Evolutionary conservation across 2,888 invertebrate species (phyloP).

Genomic region (Sipunculus nudus): DNA sequence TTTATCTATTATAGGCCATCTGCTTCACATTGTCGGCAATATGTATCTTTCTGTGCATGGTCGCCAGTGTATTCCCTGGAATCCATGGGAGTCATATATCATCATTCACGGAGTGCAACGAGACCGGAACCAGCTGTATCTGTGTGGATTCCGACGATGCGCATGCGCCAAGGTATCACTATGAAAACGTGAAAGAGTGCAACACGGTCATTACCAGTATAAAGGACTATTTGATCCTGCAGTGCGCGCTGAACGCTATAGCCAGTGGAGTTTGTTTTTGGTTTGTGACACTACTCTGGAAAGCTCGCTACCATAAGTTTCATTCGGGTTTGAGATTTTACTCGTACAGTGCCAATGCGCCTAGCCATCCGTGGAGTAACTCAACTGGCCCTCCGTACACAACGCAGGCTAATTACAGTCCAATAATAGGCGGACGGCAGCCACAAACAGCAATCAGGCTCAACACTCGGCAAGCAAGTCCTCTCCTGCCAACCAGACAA

Average conservation of each 20-base stretch:
- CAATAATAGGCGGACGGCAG: too few relatives aligned
- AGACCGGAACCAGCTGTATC: neutral
- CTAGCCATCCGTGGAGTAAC: conserved; percentile 14
- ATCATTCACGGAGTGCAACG: conserved; percentile 13
- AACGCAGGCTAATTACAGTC: too few relatives aligned
- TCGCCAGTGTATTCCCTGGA: conserved; percentile 29
- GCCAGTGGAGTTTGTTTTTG: conserved; percentile 33
- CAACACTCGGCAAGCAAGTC: too few relatives aligned
- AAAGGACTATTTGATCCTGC: conserved; percentile 32
- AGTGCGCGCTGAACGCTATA: conserved; percentile 30
- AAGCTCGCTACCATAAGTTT: conserved; percentile 21
- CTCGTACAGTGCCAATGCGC: conserved; percentile 24
- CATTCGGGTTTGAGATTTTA: conserved; percentile 29
- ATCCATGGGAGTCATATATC: conserved; percentile 29
- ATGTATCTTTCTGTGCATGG: conserved; percentile 34
- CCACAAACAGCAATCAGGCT: too few relatives aligned
- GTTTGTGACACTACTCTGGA: conserved; percentile 32
- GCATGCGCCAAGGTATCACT: conserved; percentile 8
- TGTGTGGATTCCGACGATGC: conserved; percentile 15
- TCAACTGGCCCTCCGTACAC: conserved; percentile 11
- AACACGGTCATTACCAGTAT: conserved; percentile 24
- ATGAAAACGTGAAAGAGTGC: conserved; percentile 19
- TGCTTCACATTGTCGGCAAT: conserved; percentile 21
- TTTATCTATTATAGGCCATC: conserved; percentile 8
- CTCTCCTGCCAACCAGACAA: too few relatives aligned